Evolutionary conservation across 2,888 invertebrate species (phyloP).

Genomic region (Criorhina ranunculi): DNA sequence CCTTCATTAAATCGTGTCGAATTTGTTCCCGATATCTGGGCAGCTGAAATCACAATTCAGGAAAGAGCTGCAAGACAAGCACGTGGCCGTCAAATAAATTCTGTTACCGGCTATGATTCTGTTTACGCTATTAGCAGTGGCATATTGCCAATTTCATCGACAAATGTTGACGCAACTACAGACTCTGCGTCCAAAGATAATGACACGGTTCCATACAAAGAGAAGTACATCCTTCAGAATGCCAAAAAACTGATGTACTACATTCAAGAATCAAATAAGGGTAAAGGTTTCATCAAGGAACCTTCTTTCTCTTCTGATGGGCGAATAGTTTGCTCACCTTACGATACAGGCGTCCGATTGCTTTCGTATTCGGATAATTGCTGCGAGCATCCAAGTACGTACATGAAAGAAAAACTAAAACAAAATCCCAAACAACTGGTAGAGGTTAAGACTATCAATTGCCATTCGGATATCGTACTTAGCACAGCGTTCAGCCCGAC

Average conservation of each 20-base stretch:
- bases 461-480: constrained; percentile 93
- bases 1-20: constrained; percentile 51
- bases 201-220: constrained; percentile 6
- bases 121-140: constrained; percentile 84
- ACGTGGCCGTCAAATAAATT: constrained; percentile 80
- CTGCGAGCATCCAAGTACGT: constrained; percentile 88
- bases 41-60: constrained; percentile 84
- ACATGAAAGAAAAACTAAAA: constrained; percentile 78
- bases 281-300: constrained; percentile 96
- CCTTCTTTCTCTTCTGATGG: constrained; percentile 96
- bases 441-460: constrained; percentile 88
- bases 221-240: constrained; percentile 85
- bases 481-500: constrained; percentile 95
- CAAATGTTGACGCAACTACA: neutral
- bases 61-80: constrained; percentile 82
- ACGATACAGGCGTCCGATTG: constrained; percentile 93
- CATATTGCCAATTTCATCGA: constrained; percentile 79
- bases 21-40: constrained; percentile 84
- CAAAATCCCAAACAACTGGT: constrained; percentile 84
- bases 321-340: constrained; percentile 95
- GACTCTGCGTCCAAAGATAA: constrained; percentile 34
- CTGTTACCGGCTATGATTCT: constrained; percentile 83
- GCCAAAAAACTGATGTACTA: constrained; percentile 92
- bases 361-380: constrained; percentile 92
- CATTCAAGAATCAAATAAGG: constrained; percentile 94